Evolutionary conservation across 2,113 vertebrate species (phyloP).

Genomic region (Lagopus muta): DNA sequence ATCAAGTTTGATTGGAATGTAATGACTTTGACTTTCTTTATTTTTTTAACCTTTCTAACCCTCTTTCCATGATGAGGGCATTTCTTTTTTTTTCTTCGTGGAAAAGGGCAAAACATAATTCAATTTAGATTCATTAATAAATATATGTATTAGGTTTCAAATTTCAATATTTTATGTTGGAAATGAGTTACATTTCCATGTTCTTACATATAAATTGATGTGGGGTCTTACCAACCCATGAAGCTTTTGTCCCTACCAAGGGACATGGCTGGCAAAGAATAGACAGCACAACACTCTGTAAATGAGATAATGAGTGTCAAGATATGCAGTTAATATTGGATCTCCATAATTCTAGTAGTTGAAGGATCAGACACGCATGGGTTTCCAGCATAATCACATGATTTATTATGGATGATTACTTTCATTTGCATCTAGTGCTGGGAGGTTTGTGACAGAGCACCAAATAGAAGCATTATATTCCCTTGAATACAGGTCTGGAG

Average conservation of each 20-base stretch:
- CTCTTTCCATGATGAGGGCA: conserved; percentile 43
- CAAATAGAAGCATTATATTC: not conserved
- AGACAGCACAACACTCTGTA: not conserved
- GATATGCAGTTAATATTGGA: conserved; percentile 1
- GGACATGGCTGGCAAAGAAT: not conserved
- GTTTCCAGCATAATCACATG: conserved; percentile 1
- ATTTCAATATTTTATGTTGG: not conserved
- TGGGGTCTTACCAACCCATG: not conserved
- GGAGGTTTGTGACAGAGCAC: not conserved
- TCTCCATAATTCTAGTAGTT: not conserved
- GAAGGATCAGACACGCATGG: conserved; percentile 11
- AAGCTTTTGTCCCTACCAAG: not conserved
- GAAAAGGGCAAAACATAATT: conserved; percentile 62
- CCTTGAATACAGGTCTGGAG: not conserved
- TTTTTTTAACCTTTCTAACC: conserved; percentile 72
- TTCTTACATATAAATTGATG: not conserved
- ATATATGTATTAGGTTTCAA: not conserved
- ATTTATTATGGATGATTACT: conserved; percentile 27
- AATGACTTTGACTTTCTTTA: conserved; percentile 80
- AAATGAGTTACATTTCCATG: not conserved
- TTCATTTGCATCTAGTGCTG: conserved; percentile 6
- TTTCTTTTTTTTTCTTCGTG: conserved; percentile 44
- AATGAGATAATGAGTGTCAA: conserved; percentile 1
- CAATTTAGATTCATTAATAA: conserved; percentile 65
- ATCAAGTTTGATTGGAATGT: conserved; percentile 88